A percentile compares a stretch with the other conserved stretches of the same genome.
Evolutionary conservation across 2,888 invertebrate species (phyloP).

Genomic region (Leptura quadrifasciata): DNA sequence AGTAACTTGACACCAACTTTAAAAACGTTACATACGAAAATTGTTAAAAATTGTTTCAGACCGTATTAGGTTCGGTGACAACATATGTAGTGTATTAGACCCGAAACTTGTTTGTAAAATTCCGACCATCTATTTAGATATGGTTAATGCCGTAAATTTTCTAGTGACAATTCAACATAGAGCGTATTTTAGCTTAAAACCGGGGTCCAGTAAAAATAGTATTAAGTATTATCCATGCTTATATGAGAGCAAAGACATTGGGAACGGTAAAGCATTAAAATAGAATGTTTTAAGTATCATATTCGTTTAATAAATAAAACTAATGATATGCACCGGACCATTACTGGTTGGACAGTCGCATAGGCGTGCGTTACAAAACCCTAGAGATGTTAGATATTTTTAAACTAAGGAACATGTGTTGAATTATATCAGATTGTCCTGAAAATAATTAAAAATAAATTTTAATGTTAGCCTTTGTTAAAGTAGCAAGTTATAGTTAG

Average conservation of each 20-base stretch:
- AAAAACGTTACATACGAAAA: constrained; percentile 26
- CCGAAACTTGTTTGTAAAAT: constrained; percentile 61
- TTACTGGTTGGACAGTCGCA: constrained; percentile 33
- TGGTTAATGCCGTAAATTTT: constrained; percentile 47
- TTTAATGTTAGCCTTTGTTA: not conserved
- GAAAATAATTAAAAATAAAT: constrained; percentile 4
- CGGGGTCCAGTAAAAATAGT: constrained; percentile 44
- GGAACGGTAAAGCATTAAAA: constrained; percentile 33
- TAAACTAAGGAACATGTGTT: constrained; percentile 8
- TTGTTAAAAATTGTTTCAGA: constrained; percentile 34
- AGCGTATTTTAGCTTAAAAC: constrained; percentile 38
- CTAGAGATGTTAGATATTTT: constrained; percentile 31
- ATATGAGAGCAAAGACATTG: constrained; percentile 41
- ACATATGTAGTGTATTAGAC: constrained; percentile 59
- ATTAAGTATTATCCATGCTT: constrained; percentile 37
- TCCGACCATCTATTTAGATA: constrained; percentile 59
- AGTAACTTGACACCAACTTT: constrained; percentile 29
- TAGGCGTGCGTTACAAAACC: constrained; percentile 36
- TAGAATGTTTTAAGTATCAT: constrained; percentile 40
- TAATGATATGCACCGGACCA: constrained; percentile 42
- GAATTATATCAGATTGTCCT: not conserved
- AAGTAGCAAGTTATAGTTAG: too few species aligned
- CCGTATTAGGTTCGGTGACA: constrained; percentile 49
- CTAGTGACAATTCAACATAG: constrained; percentile 59
- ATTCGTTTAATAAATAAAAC: constrained; percentile 43